phyloP scores from a whole-genome alignment of 2,888 invertebrate genomes.

The Acrobasis suavella region DNA sequence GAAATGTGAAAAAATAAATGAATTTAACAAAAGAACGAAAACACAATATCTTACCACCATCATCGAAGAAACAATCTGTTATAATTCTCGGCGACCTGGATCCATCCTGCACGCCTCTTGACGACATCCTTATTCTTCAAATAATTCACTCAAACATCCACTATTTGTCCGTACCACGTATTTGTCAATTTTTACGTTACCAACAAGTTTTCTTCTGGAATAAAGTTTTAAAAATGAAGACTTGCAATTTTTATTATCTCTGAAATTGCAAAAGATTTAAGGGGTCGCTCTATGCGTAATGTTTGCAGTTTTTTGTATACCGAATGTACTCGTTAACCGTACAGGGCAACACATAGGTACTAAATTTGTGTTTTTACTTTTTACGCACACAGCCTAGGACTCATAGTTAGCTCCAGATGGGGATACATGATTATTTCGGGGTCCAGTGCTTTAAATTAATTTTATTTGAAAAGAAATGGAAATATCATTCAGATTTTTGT shows the following conservation, averaged over 20 bases:
- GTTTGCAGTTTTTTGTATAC: not conserved
- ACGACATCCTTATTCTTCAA: conserved; percentile 57
- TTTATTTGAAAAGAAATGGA: no score
- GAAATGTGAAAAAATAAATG: not conserved
- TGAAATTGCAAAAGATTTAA: conserved; percentile 1
- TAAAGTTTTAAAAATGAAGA: not conserved
- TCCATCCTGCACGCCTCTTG: conserved; percentile 73
- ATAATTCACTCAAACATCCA: conserved; percentile 19
- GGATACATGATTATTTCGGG: no score
- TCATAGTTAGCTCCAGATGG: no score
- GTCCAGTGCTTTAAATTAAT: no score
- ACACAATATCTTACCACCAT: conserved; percentile 56
- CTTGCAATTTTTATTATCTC: not conserved
- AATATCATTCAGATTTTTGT: no score
- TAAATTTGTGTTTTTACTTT: no score
- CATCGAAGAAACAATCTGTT: conserved; percentile 75
- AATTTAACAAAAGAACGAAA: not conserved
- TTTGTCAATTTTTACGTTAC: not conserved
- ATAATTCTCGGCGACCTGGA: conserved; percentile 68
- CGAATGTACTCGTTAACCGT: no score
- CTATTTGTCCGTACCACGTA: not conserved
- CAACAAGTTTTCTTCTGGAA: conserved; percentile 11
- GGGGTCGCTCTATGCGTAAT: conserved; percentile 1
- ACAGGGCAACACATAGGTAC: no score
- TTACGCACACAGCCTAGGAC: no score